A percentile compares a stretch with the other conserved stretches of the same genome.
These are phyloP conservation scores for Tuta absoluta DNA, from an alignment of 2,888 invertebrate species.

Conservation along the genomic window DNA sequence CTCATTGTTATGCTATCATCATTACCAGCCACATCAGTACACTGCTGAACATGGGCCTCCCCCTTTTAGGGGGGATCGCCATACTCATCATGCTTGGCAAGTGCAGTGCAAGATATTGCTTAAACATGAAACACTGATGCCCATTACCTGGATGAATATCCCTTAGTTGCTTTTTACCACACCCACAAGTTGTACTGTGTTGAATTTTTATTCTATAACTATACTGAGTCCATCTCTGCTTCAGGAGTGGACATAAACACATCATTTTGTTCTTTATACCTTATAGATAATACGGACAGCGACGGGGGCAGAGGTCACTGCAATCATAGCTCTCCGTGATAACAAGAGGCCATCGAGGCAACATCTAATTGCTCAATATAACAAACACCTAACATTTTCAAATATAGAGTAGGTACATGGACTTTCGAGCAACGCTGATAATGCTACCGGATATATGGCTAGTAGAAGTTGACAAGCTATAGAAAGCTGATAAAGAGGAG, in stretches of 20 bases:
- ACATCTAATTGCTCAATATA: constrained; percentile 49
- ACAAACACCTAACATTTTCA: constrained; percentile 29
- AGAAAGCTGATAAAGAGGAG: constrained; percentile 10
- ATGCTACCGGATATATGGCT: constrained; percentile 10
- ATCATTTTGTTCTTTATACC: constrained; percentile 72
- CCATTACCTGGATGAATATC: no score
- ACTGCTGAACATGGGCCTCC: no score
- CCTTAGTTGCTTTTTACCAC: neutral
- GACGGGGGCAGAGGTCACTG: constrained; percentile 69
- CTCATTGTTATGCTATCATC: no score
- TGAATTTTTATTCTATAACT: neutral
- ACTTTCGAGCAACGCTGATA: constrained; percentile 11
- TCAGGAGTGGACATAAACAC: constrained; percentile 56
- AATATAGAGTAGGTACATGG: constrained; percentile 13
- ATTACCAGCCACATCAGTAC: no score
- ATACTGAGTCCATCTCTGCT: constrained; percentile 13
- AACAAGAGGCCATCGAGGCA: constrained; percentile 56
- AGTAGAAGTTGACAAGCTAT: neutral
- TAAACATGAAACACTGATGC: no score
- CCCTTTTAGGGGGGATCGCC: no score
- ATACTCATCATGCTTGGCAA: no score
- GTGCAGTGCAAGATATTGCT: no score
- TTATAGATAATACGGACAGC: constrained; percentile 65
- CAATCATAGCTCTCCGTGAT: constrained; percentile 71
- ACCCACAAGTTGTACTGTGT: no score